These are phyloP conservation scores for Podocnemis expansa DNA, from an alignment of 2,113 vertebrate genomes.

Conservation along the genomic window DNA sequence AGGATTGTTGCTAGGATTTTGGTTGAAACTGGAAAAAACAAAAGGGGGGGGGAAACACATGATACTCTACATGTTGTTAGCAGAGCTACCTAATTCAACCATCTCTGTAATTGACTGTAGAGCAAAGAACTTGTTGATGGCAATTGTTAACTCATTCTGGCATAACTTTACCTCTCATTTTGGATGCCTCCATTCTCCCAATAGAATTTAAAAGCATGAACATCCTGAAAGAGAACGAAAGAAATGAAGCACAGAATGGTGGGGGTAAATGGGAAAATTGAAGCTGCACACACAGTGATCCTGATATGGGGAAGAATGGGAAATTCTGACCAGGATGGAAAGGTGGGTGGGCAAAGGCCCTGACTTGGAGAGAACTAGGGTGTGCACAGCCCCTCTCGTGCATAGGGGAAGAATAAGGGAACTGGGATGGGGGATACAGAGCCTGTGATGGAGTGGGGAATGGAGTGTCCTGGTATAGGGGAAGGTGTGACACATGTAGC, in stretches of 20 bases:
- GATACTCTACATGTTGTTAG: neutral
- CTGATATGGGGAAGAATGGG: neutral
- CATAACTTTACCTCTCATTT: neutral
- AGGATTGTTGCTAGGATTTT: neutral
- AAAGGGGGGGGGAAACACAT: neutral
- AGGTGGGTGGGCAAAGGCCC: fast-evolving
- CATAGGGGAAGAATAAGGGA: neutral
- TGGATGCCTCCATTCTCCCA: neutral
- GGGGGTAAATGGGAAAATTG: neutral
- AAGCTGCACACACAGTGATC: neutral
- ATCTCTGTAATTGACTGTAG: neutral
- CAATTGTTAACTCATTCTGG: neutral
- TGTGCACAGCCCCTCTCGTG: neutral
- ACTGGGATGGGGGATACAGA: neutral
- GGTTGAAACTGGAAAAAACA: neutral
- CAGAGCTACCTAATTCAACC: neutral
- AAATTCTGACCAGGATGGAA: neutral
- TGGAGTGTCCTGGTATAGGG: neutral
- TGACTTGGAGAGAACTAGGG: neutral
- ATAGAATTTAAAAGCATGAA: neutral
- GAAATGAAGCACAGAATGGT: neutral
- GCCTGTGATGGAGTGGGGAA: neutral
- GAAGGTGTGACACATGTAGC: neutral
- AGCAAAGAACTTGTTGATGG: neutral
- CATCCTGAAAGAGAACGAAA: neutral